These are phyloP conservation scores for Eremobia ochroleuca DNA, from an alignment of 2,888 invertebrate species.

Conservation along the genomic window DNA sequence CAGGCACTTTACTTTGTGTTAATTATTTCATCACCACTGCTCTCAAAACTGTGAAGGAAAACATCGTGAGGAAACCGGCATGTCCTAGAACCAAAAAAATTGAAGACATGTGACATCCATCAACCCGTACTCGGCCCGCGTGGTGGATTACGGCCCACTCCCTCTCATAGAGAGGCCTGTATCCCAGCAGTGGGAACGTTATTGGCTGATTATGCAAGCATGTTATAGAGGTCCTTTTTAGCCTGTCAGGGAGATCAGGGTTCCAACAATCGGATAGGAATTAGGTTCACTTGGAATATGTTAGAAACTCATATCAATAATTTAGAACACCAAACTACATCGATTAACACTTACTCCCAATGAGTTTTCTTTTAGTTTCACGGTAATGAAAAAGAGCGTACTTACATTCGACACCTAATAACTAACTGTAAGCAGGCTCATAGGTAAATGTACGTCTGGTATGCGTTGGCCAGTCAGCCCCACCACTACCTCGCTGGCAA, in stretches of 20 bases:
- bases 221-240: not conserved
- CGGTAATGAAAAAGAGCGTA: not conserved
- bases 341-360: not conserved
- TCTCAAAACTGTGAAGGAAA: too few relatives aligned
- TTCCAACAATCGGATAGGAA: not conserved
- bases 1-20: too few relatives aligned
- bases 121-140: too few relatives aligned
- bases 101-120: too few relatives aligned
- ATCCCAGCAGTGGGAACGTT: too few relatives aligned
- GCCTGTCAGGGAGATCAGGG: not conserved
- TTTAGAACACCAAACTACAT: not conserved
- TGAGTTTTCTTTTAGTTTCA: slow-evolving; percentile 6
- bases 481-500: not conserved
- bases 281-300: not conserved
- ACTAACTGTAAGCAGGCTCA: not conserved
- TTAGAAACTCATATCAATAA: slow-evolving; percentile 2
- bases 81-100: too few relatives aligned
- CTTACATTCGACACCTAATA: not conserved
- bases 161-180: too few relatives aligned
- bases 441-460: not conserved
- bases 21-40: too few relatives aligned
- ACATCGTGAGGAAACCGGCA: too few relatives aligned
- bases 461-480: not conserved
- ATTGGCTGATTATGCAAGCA: too few relatives aligned
- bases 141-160: too few relatives aligned